phyloP scores from a whole-genome alignment of 2,888 invertebrate species.

The Andrena bucephala region DNA sequence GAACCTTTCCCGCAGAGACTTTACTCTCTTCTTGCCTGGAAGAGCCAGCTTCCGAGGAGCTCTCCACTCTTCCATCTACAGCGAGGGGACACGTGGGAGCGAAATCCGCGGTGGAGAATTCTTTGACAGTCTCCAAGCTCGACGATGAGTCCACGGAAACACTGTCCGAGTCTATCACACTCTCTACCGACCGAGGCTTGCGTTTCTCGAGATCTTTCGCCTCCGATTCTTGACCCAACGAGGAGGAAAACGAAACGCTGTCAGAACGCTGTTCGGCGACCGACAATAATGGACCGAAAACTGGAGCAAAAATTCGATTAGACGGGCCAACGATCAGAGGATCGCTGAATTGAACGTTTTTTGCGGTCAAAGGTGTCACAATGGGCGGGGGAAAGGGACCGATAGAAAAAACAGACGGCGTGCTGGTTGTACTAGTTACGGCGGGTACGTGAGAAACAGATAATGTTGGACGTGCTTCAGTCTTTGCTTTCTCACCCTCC shows the following conservation, averaged over 20 bases:
- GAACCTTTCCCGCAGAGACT: conserved; percentile 56
- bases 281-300: conserved; percentile 53
- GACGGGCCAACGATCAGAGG: conserved; percentile 75
- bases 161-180: conserved; percentile 60
- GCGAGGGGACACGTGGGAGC: background rate
- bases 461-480: conserved; percentile 35
- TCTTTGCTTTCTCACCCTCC: conserved; percentile 60
- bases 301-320: conserved; percentile 61
- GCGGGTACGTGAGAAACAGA: conserved; percentile 29
- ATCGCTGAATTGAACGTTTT: conserved; percentile 75
- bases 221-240: background rate
- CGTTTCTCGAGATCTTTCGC: conserved; percentile 14
- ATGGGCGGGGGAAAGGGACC: conserved; percentile 74
- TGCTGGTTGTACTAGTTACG: conserved; percentile 19
- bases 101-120: conserved; percentile 44
- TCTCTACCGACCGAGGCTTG: conserved; percentile 12
- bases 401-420: conserved; percentile 79
- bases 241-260: background rate
- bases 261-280: conserved; percentile 13
- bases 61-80: background rate
- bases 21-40: conserved; percentile 24
- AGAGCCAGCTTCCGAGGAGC: background rate
- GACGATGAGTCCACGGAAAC: conserved; percentile 67
- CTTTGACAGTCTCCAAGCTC: conserved; percentile 82
- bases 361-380: conserved; percentile 48